A percentile compares a stretch with the other conserved stretches of the same genome.
Conservation (phyloP, 2,888 invertebrate genomes). For the Unio pictorum region DNA sequence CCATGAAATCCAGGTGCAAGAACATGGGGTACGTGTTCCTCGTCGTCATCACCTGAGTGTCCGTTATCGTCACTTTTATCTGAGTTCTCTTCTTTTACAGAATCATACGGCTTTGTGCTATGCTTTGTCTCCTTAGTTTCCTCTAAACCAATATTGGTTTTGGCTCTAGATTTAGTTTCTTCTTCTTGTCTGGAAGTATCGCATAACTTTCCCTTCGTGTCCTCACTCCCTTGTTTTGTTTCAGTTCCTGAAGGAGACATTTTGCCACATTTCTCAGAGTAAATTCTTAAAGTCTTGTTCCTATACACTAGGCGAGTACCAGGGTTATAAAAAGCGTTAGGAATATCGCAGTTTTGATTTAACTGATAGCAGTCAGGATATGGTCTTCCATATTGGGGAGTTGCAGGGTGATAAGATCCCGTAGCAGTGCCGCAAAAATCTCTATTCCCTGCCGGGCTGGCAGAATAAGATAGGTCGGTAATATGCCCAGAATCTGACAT, state of each 20-base stretch:
- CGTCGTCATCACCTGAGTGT: conserved; percentile 46
- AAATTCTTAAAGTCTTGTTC: no score
- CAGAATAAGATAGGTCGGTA: conserved; percentile 60
- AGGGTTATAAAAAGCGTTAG: conserved; percentile 23
- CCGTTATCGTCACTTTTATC: conserved; percentile 45
- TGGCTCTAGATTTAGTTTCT: conserved; percentile 16
- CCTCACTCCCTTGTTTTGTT: conserved; percentile 21
- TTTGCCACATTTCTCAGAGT: conserved; percentile 4
- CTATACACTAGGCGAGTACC: background rate
- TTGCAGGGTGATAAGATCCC: conserved; percentile 30
- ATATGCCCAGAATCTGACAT: conserved; percentile 58
- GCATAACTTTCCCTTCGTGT: conserved; percentile 10
- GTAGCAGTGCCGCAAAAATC: conserved; percentile 45
- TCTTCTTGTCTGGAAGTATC: conserved; percentile 10
- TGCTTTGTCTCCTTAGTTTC: conserved; percentile 37
- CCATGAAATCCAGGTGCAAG: conserved; percentile 71
- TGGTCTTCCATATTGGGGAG: conserved; percentile 19
- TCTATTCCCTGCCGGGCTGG: conserved; percentile 39
- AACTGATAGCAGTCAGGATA: conserved; percentile 49
- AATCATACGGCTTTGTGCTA: conserved; percentile 39
- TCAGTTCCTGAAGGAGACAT: conserved; percentile 9
- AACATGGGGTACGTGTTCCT: conserved; percentile 68
- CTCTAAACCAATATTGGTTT: conserved; percentile 12
- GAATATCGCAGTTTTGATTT: conserved; percentile 24
- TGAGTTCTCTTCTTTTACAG: conserved; percentile 37